Conservation (phyloP, 2,113 vertebrate genomes). For the Rhegmatorhina hoffmannsi region DNA sequence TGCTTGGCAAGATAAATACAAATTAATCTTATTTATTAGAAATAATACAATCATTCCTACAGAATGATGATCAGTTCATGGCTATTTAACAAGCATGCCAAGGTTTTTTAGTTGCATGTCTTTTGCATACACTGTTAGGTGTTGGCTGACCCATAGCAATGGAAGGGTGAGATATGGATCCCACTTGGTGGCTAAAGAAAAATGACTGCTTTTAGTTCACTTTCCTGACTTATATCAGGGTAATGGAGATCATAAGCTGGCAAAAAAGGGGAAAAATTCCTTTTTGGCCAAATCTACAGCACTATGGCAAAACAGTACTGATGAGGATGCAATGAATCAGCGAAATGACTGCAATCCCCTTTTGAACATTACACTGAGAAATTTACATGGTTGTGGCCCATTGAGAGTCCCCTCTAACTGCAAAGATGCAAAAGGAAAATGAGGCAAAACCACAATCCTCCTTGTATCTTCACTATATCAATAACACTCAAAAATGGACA, state of each 20-base stretch:
- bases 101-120: neutral
- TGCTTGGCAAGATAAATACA: neutral
- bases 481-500: neutral
- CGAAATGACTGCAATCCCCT: neutral
- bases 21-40: neutral
- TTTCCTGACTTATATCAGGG: neutral
- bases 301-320: neutral
- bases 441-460: rapidly evolving
- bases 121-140: neutral
- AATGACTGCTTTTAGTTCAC: neutral
- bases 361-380: neutral
- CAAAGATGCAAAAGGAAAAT: neutral
- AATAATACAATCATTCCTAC: neutral
- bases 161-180: neutral
- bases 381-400: neutral
- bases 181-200: neutral
- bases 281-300: neutral
- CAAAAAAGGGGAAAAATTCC: neutral
- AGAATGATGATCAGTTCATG: neutral
- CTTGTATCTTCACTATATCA: neutral
- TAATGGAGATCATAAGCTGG: neutral
- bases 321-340: neutral
- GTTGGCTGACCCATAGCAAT: neutral
- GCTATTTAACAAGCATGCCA: neutral
- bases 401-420: rapidly evolving